phyloP scores from a whole-genome alignment of 2,888 invertebrate genomes.

The Lacanobia wlatinum region DNA sequence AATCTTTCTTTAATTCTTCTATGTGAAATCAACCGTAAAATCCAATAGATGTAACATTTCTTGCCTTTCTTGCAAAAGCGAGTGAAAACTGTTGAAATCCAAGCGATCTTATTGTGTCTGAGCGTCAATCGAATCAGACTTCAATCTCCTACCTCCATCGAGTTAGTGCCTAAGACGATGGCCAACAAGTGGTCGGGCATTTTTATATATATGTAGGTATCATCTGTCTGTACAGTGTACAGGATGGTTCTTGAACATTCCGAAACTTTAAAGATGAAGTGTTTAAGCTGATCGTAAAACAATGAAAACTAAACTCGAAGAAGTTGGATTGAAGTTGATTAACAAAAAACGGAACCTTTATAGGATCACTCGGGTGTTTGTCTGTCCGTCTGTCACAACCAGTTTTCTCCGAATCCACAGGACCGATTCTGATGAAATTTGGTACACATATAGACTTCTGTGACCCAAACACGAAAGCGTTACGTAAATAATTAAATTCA shows the following conservation, averaged over 20 bases:
- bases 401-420: too few species aligned
- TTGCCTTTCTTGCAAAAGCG: constrained; percentile 8
- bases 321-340: not conserved
- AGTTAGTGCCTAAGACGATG: constrained; percentile 52
- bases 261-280: too few species aligned
- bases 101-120: constrained; percentile 53
- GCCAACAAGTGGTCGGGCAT: constrained; percentile 63
- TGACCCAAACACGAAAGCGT: too few species aligned
- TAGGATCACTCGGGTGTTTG: too few species aligned
- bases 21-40: constrained; percentile 11
- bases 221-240: constrained; percentile 3
- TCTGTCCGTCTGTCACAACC: too few species aligned
- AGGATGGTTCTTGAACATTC: not conserved
- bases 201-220: constrained; percentile 26
- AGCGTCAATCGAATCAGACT: constrained; percentile 68
- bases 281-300: not conserved
- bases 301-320: not conserved
- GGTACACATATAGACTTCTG: too few species aligned
- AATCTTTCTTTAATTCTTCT: constrained; percentile 1
- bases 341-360: too few species aligned
- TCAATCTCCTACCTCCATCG: constrained; percentile 68
- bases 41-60: constrained; percentile 19
- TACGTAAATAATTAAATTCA: too few species aligned
- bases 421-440: too few species aligned
- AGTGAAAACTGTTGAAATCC: constrained; percentile 31